Evolutionary conservation across 2,888 invertebrate genomes (phyloP), one percentile per base, ranked within the genome.

Genomic region (Nezara viridula): DNA sequence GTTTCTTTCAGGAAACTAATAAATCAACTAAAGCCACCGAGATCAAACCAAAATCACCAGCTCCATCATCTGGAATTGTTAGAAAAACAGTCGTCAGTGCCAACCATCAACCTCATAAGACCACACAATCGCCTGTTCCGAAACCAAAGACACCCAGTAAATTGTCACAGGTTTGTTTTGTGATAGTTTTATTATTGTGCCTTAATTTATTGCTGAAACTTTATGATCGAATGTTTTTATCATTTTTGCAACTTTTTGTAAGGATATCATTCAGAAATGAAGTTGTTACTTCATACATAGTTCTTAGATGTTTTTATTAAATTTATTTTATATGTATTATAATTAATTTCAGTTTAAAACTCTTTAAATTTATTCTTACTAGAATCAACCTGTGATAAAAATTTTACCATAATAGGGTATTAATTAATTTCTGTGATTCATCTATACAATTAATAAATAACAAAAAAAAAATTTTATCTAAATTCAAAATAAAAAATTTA

Each of bases 131-230:
- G 32, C 88, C 88, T 14, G 32, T 88, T n/a, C 88, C 90, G 24
- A 90, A 90, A 32, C 91, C 91, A 50, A 91, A 91, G 90, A 91
- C 91, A 91, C 91, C 91, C 27, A 89, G 89, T 86, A 90, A 90
- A 55, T 87, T 90, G 88, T 66, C 90, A 47, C 90, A 90, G 90
- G 90, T 90, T 81, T 66, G 52, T 81, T 60, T 5, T 44, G 37
- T 44, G 7, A 37, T 81, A 85, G 24, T 85, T 85, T 47, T n/a
- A 21, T 85, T 6, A 9, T n/a, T n/a, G 3, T 40, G 21, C 37
- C 14, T 81, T 44, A 44, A 16, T 44, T 37, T 49, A 49, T 21
- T 47, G 7, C 16, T 86, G n/a, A 55, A 19, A 21, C 7, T 52
- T 24, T 52, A 24, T 52, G 9, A 24, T 24, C 21, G 9, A 49